Evolutionary conservation across 2,797 vertebrate genomes (phyloP), one percentile per base, ranked within the genome.

Genomic region (Labroides dimidiatus): DNA sequence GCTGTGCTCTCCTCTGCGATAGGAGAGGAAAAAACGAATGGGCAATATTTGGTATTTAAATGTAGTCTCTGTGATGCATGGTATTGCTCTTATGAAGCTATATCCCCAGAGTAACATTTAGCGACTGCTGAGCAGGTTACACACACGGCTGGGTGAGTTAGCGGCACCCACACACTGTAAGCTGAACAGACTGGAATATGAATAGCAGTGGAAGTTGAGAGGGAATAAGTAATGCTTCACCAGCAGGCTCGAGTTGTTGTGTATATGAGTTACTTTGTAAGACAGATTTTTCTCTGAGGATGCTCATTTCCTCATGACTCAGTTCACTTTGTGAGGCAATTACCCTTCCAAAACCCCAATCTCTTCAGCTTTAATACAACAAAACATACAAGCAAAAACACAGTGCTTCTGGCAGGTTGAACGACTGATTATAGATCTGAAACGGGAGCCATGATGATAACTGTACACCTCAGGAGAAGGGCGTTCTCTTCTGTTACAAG

Each of bases 1-100:
- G 84, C 86, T 77, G 77, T 60, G 75, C 79, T 77, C 69, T 84
- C 78, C 86, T 89, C 80, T 78, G 69, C 59, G 77, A 86, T 64
- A 83, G 72, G 79, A 87, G 86, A 87, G 87, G 77, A 83, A 79
- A 80, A 93, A 93, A 93, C 75, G 84, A 92, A 94, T 93, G 91
- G 90, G 86, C 89, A 92, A 92, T 90, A 92, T 92, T 91, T 91
- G 86, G 89, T 87, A 92, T 93, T 94, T 93, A 94, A 93, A 93
- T 91, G 90, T 81, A 82, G 78, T 91, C 77, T 82, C 82, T 92
- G 86, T 94, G 92, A 95, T 94, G 86, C 93, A 93, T 94, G 87
- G 87, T 81, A 69, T 84, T 89, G 88, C 92, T 93, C 86, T 92
- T 89, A 88, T 87, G 84, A 91, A 92, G 91, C 92, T 84, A 73